Evolutionary conservation across 2,113 vertebrate genomes (phyloP), one percentile per base, ranked within the genome.

Genomic region (Aphyosemion australe): DNA sequence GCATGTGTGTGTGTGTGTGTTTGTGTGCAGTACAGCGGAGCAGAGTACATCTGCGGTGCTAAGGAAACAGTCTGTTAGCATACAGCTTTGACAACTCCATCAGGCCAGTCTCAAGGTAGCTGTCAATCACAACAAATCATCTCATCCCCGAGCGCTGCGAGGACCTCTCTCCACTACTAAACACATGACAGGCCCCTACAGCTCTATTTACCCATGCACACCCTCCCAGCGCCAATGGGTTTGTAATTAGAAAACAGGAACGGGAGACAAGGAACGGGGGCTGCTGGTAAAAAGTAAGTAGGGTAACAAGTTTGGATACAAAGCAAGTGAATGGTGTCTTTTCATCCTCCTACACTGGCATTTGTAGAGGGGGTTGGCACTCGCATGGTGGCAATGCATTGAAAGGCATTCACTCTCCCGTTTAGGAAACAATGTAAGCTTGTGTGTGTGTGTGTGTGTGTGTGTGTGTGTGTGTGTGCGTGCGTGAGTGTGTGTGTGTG

Each of bases 41-140:
- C 89, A 77, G 70, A 41, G 72, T 87, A 80, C 94, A 93, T 95
- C 94, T 93, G 94, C 92, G 83, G 88, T 63, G 77, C 65, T 81
- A 83, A 78, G 59, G 84, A 80, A 90, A 92, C 91, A 82, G 93
- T 87, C 94, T 88, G 92, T 87, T 87, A 89, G 93, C 95, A 84
- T 72, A 86, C 83, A 11, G 92, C 94, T 78, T 90, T 97, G 96
- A 97, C 95, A 95, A 94, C 97, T 99, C 96, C 97, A 99, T 98
- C 96, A 93, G 94, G 86, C 82, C 88, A 88, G 95, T 97, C 96
- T 97, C 96, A 93, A 94, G 95, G 96, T 97, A 95, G 95, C 95
- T 94, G 96, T 96, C 97, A 96, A 94, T 98, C 96, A 96, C 93
- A 93, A 93, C 69, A 92, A 95, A 95, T 96, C 96, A 93, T 95